Percentiles rank a stretch among this genome's conserved stretches.
These are phyloP conservation scores for Andrena camellia DNA, from an alignment of 2,888 invertebrate genomes.

Conservation along the genomic window DNA sequence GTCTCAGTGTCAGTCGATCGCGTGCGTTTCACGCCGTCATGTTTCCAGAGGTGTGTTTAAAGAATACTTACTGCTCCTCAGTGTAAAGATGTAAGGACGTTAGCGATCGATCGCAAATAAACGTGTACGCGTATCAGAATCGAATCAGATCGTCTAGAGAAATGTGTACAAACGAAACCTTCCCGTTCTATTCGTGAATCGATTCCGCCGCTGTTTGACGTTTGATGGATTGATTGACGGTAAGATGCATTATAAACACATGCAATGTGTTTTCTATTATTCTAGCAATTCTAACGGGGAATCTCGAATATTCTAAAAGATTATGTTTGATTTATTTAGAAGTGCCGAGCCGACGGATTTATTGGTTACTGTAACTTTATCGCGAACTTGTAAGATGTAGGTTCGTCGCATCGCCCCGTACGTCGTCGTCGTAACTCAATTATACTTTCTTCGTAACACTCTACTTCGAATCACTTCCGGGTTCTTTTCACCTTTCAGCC, in stretches of 20 bases:
- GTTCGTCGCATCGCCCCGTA: conserved; percentile 31
- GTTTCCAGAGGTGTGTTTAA: background rate
- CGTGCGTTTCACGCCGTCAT: conserved; percentile 15
- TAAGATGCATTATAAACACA: conserved; percentile 22
- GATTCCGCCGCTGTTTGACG: background rate
- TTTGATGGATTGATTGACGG: conserved; percentile 36
- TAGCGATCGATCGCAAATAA: background rate
- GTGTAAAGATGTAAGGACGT: conserved; percentile 13
- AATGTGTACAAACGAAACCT: conserved; percentile 15
- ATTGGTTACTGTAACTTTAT: background rate
- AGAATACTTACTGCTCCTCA: background rate
- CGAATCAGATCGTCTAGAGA: conserved; percentile 3
- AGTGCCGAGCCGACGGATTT: background rate
- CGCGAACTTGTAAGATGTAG: conserved; percentile 53
- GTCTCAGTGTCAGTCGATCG: conserved; percentile 37
- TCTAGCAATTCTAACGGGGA: no score
- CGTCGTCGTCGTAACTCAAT: conserved; percentile 49
- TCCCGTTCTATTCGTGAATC: background rate
- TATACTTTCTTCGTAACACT: conserved; percentile 65
- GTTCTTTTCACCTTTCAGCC: background rate
- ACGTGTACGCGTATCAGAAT: background rate
- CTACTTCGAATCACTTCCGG: conserved; percentile 43
- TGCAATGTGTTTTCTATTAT: background rate
- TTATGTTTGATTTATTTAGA: background rate
- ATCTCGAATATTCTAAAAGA: background rate